Evolutionary conservation across 2,113 vertebrate genomes (phyloP), one percentile per base, ranked within the genome.

Genomic region (Orientallactaga bullata): DNA sequence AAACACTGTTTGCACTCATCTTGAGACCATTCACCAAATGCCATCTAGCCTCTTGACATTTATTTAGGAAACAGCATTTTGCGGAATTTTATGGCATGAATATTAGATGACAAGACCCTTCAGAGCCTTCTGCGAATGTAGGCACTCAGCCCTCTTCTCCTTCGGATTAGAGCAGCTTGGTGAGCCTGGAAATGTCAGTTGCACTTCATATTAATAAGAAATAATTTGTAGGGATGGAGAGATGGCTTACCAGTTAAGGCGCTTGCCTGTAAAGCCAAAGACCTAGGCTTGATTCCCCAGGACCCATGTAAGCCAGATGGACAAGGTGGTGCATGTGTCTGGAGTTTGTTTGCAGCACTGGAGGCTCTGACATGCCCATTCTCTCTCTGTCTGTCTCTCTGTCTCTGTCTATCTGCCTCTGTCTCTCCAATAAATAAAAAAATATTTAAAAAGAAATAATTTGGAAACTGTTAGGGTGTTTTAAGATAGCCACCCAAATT

Each of bases 1-100:
- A 95, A 97, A 95, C 23, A 93, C 96, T 92, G 77, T 96, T 97
- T 97, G 92, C 88, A 73, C 69, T 94, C 89, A 80, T 95, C 95
- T 87, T 94, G 51, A 94, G 95, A 94, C 79, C 85, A 85, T 90
- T 91, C 91, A 68, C 89, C 73, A 90, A 97, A 93, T 93, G 74
- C 85, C 93, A 84, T 60, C 58, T 77, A 96, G 79, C 88, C 95
- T 95, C 13, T 0, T 72, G 73, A 95, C 85, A 92, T 95, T 96
- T 97, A 94, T 98, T 98, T 96, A 97, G 96, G 96, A 97, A 97
- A 81, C 18, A 81, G 77, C 47, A 90, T 92, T 97, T 96, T 84
- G 79, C 92, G 93, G 61, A 94, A 60, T 30, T 95, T 97, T 94
- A 94, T 82, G 68, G 71, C 94, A 89, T 89, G 94, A 96, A 95